Base-by-base conservation (phyloP, 1,140 invertebrate genomes). In the Agraylea sexmaculata region DNA sequence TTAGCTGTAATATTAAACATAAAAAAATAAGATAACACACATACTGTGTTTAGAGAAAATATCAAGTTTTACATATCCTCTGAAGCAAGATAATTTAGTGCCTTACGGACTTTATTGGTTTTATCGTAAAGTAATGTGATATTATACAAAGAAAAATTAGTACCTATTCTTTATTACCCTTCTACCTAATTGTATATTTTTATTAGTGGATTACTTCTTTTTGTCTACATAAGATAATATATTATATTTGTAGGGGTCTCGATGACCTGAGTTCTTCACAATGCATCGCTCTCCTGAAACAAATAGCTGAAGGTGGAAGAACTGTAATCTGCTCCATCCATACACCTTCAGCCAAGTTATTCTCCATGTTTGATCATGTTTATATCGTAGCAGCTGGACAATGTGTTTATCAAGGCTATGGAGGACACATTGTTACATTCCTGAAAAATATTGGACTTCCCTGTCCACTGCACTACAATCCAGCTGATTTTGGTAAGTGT, bases 251-350 rank as follows among this genome's bases (percentile, higher is more conserved):
- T 51, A 84, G 80, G 0, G 84, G 84, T 1, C 55, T 87, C 19
- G 84, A 87, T 51, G 82, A 86, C 55, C 54, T 83, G 18, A 77
- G 83, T 0, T 82, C 81, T 32, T 68, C 74, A 0, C 83, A 85
- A 19, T 86, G 83, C 44, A 69, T 86, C 15, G 70, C 76, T 1
- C 63, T 87, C 15, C 59, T 90, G 3, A 82, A 84, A 57, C 70
- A 73, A 18, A 66, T 95, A 23, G 87, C 89, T 0, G 56, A 74
- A 27, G 82, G 77, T 2, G 87, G 88, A 1, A 67, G 87, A 22
- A 91, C 88, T 0, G 79, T 95, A 0, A 75, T 94, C 12, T 93
- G 88, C 55, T 91, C 88, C 0, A 77, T 95, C 16, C 91, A 95
- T 56, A 91, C 89, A 13, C 91, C 91, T 0, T 90, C 85, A 44